These are phyloP conservation scores for Cyrtonyx montezumae DNA, from an alignment of 2,113 vertebrate genomes.

Conservation along the genomic window DNA sequence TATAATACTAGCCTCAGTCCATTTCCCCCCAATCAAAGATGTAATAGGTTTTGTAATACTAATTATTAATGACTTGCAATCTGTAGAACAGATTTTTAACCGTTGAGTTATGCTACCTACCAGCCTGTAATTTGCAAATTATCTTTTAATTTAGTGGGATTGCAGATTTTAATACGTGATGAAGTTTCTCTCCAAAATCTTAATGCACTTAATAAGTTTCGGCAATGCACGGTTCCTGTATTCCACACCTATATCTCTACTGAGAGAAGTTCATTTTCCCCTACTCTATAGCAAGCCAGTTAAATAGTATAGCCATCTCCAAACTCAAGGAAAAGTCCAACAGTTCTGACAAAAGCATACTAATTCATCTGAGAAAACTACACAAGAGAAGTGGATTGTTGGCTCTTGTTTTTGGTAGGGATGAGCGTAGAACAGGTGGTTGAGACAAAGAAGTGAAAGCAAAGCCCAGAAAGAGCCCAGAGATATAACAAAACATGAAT, in stretches of 20 bases:
- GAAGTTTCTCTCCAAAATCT: background rate
- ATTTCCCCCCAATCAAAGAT: slow-evolving; percentile 49
- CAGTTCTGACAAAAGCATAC: background rate
- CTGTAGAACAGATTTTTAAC: slow-evolving; percentile 50
- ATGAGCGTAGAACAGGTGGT: background rate
- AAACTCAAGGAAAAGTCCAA: background rate
- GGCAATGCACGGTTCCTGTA: background rate
- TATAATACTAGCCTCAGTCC: slow-evolving; percentile 47
- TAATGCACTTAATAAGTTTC: background rate
- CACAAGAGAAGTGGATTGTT: background rate
- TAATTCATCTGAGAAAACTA: background rate
- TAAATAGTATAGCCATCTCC: background rate
- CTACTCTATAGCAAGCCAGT: background rate
- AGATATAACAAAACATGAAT: background rate
- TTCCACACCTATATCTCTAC: background rate
- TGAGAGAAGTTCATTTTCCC: background rate
- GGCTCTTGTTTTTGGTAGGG: background rate
- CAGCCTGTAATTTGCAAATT: slow-evolving; percentile 33
- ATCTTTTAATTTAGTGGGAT: slow-evolving; percentile 43
- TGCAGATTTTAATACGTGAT: slow-evolving; percentile 5
- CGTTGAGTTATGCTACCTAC: slow-evolving; percentile 21
- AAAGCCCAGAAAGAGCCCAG: background rate
- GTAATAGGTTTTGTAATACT: slow-evolving; percentile 45
- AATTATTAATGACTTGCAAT: slow-evolving; percentile 55
- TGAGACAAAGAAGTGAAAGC: background rate